A percentile compares a stretch with the other conserved stretches of the same genome.
Evolutionary conservation across 2,113 vertebrate genomes (phyloP).

Genomic region (Antechinus flavipes): DNA sequence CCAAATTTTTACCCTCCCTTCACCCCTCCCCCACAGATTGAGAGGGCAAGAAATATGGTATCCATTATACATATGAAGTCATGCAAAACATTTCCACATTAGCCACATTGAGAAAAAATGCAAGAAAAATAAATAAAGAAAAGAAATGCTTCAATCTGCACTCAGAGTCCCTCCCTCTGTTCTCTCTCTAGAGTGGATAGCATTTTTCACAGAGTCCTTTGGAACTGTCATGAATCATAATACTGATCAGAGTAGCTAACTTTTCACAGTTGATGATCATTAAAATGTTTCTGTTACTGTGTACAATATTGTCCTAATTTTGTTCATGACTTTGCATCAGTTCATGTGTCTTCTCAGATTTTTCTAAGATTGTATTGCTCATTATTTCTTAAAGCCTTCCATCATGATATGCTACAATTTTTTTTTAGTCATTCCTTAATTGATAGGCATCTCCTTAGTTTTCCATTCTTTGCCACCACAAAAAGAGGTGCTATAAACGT

Average conservation of each 20-base stretch:
- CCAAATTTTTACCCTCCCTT: neutral
- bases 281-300: neutral
- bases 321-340: neutral
- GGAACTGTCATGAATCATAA: neutral
- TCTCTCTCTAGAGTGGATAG: neutral
- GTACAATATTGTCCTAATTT: neutral
- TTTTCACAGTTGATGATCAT: neutral
- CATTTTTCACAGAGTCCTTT: neutral
- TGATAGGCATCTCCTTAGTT: neutral
- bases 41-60: neutral
- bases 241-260: neutral
- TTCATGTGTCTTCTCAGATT: neutral
- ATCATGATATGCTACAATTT: neutral
- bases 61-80: neutral
- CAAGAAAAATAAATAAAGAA: neutral
- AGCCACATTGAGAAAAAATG: neutral
- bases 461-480: neutral
- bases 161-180: neutral
- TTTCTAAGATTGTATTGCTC: neutral
- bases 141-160: neutral
- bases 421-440: neutral
- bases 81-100: neutral
- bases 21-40: neutral
- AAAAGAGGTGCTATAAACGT: neutral
- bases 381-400: neutral